Evolutionary conservation across 2,888 invertebrate species (phyloP).

Genomic region (Oasisia sp.): DNA sequence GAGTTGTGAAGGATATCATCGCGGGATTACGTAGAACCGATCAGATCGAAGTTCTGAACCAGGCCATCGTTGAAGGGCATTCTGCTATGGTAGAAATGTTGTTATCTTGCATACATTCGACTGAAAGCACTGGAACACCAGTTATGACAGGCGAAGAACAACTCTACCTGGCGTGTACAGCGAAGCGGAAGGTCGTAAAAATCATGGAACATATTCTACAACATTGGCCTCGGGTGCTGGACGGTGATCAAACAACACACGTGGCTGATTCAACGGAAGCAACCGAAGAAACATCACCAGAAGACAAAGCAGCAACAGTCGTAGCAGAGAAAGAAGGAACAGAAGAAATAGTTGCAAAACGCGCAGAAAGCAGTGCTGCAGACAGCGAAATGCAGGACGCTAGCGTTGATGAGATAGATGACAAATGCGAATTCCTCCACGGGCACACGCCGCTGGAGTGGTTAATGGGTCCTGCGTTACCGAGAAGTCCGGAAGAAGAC

Average conservation of each 20-base stretch:
- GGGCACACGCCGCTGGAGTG: not conserved
- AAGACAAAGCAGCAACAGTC: not conserved
- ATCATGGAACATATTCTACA: not conserved
- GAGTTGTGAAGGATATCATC: not conserved
- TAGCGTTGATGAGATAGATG: not conserved
- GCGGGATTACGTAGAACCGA: not conserved
- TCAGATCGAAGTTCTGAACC: not conserved
- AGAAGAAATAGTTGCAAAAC: not conserved
- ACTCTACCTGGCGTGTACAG: not conserved
- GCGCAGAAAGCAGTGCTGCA: no score
- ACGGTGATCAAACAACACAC: not conserved
- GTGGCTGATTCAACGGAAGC: not conserved
- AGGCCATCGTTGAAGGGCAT: not conserved
- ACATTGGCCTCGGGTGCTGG: not conserved
- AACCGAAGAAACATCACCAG: not conserved
- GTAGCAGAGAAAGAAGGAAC: not conserved
- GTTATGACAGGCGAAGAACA: not conserved
- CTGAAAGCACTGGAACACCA: not conserved
- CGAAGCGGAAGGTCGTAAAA: not conserved
- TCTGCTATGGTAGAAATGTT: not conserved
- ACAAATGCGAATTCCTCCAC: not conserved
- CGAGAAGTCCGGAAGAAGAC: not conserved
- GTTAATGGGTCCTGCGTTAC: not conserved
- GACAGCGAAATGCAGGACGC: no score
- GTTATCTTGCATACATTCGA: not conserved